Conservation (phyloP, 2,113 vertebrate species). For the Microcebus murinus region DNA sequence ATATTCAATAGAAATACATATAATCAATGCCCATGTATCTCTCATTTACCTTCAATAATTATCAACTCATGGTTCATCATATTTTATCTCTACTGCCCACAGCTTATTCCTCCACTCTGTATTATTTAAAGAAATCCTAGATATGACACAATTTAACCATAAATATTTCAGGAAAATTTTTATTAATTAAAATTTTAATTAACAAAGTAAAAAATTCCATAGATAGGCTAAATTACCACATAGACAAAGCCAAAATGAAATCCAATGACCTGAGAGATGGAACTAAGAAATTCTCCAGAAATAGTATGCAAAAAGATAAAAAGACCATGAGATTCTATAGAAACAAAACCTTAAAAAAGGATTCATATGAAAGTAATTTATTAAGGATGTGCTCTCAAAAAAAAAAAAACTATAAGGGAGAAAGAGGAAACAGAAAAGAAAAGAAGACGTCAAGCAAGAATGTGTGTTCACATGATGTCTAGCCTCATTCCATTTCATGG, state of each 20-base stretch:
- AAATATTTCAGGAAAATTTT: neutral
- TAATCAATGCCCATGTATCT: neutral
- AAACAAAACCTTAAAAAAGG: neutral
- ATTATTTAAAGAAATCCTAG: neutral
- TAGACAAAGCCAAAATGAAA: neutral
- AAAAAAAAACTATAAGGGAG: neutral
- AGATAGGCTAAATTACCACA: neutral
- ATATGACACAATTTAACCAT: neutral
- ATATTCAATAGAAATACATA: neutral
- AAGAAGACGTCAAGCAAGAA: neutral
- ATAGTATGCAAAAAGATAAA: neutral
- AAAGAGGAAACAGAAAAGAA: neutral
- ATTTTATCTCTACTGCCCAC: neutral
- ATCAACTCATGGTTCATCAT: neutral
- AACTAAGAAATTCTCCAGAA: neutral
- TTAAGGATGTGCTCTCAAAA: neutral
- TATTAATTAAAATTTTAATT: constrained; percentile 3
- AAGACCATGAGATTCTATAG: neutral
- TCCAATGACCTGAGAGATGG: neutral
- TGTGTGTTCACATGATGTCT: neutral
- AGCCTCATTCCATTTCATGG: neutral
- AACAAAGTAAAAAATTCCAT: neutral
- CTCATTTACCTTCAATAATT: neutral
- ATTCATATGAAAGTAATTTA: neutral
- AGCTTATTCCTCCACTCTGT: neutral